A percentile compares a stretch with the other conserved stretches of the same genome.
phyloP scores from a whole-genome alignment of 2,797 vertebrate species.

The Odontamblyopus lacepedii region DNA sequence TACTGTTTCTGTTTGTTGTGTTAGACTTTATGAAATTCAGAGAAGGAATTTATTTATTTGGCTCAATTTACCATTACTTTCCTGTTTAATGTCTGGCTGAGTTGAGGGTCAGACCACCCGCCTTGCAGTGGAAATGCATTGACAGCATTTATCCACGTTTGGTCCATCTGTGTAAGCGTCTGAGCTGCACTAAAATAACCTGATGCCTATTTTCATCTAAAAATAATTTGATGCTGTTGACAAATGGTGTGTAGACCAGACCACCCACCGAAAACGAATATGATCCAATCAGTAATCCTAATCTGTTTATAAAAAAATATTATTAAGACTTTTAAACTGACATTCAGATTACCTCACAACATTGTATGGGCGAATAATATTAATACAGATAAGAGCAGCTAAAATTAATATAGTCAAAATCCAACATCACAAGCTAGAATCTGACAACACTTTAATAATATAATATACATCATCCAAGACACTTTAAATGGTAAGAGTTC shows the following conservation, averaged over 20 bases:
- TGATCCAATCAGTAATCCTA: not conserved
- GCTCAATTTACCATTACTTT: not conserved
- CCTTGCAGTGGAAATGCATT: not conserved
- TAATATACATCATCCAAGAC: too few species aligned
- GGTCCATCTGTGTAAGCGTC: not conserved
- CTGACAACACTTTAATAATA: too few species aligned
- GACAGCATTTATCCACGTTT: not conserved
- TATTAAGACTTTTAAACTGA: not conserved
- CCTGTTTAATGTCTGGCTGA: not conserved
- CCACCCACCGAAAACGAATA: not conserved
- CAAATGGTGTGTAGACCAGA: not conserved
- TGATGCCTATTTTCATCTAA: not conserved
- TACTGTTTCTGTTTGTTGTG: not conserved
- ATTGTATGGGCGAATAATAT: too few species aligned
- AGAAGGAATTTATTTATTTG: not conserved
- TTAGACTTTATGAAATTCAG: not conserved
- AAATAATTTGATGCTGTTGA: not conserved
- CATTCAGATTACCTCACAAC: too few species aligned
- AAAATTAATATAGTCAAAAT: too few species aligned
- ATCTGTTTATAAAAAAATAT: not conserved
- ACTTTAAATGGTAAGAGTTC: too few species aligned
- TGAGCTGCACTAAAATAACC: not conserved
- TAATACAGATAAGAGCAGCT: too few species aligned
- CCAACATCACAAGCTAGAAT: too few species aligned
- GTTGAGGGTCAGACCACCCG: not conserved